Evolutionary conservation across 2,888 invertebrate species (phyloP).

Genomic region (Carcina quercana): DNA sequence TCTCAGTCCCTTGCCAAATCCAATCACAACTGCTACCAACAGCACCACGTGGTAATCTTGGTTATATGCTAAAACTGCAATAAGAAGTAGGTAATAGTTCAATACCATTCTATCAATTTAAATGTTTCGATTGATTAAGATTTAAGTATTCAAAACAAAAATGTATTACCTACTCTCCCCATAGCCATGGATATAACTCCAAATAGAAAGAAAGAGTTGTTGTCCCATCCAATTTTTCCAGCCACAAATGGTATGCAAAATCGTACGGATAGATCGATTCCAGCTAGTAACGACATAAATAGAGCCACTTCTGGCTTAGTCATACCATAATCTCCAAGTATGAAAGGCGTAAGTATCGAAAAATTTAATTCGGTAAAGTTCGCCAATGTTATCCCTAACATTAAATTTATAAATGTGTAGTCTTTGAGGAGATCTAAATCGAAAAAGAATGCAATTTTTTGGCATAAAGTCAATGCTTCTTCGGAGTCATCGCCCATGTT

Average conservation of each 20-base stretch:
- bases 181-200: slow-evolving; percentile 79
- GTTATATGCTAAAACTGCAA: slow-evolving; percentile 76
- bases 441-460: slow-evolving; percentile 78
- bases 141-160: too few relatives aligned
- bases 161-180: slow-evolving; percentile 75
- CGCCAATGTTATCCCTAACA: slow-evolving; percentile 81
- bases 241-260: slow-evolving; percentile 81
- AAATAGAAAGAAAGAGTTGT: slow-evolving; percentile 80
- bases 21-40: slow-evolving; percentile 77
- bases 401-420: slow-evolving; percentile 79
- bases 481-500: slow-evolving; percentile 27
- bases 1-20: slow-evolving; percentile 80
- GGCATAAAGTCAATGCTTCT: slow-evolving; percentile 49
- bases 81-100: slow-evolving; percentile 14
- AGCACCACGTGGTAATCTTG: slow-evolving; percentile 72
- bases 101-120: neutral
- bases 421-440: slow-evolving; percentile 81
- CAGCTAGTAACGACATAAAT: slow-evolving; percentile 80
- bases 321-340: slow-evolving; percentile 80
- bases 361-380: slow-evolving; percentile 84
- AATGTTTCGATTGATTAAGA: too few relatives aligned
- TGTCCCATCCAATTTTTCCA: slow-evolving; percentile 80
- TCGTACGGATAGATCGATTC: slow-evolving; percentile 77
- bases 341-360: slow-evolving; percentile 82
- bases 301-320: slow-evolving; percentile 76